Percentiles rank a stretch among this genome's conserved stretches.
These are phyloP conservation scores for Hesperia comma DNA, from an alignment of 2,888 invertebrate genomes.

Conservation along the genomic window DNA sequence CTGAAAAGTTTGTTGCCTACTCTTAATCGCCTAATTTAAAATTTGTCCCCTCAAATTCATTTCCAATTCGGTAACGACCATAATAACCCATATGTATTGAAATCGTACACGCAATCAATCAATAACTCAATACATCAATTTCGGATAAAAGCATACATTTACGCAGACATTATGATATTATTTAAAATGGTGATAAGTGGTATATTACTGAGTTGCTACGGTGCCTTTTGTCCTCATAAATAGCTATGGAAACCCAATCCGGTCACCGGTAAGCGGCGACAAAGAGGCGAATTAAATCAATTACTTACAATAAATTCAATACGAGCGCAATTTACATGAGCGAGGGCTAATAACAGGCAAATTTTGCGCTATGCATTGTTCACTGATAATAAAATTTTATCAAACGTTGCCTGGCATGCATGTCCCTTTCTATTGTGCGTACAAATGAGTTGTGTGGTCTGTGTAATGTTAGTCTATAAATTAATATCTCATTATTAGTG, in stretches of 20 bases:
- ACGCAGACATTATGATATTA: conserved; percentile 2
- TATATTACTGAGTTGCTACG: conserved; percentile 7
- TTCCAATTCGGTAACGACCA: no score
- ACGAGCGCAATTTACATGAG: conserved; percentile 62
- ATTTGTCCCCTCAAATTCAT: no score
- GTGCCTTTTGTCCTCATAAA: conserved; percentile 5
- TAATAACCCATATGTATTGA: no score
- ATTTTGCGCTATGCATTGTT: conserved; percentile 65
- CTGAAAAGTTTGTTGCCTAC: no score
- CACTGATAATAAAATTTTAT: conserved; percentile 68
- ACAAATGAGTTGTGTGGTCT: conserved; percentile 26
- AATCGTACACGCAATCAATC: not conserved
- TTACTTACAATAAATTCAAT: conserved; percentile 66
- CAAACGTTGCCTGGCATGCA: conserved; percentile 59
- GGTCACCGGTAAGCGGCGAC: conserved; percentile 51
- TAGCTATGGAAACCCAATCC: conserved; percentile 16
- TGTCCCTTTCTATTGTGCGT: conserved; percentile 53
- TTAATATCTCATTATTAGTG: not conserved
- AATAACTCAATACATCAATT: not conserved
- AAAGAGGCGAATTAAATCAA: conserved; percentile 76
- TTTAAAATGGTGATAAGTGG: conserved; percentile 14
- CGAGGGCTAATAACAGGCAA: conserved; percentile 66
- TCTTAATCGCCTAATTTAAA: no score
- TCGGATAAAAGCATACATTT: conserved; percentile 11
- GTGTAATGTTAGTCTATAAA: not conserved